These are phyloP conservation scores for Byasa hedistus DNA, from an alignment of 2,888 invertebrate species.

Conservation along the genomic window DNA sequence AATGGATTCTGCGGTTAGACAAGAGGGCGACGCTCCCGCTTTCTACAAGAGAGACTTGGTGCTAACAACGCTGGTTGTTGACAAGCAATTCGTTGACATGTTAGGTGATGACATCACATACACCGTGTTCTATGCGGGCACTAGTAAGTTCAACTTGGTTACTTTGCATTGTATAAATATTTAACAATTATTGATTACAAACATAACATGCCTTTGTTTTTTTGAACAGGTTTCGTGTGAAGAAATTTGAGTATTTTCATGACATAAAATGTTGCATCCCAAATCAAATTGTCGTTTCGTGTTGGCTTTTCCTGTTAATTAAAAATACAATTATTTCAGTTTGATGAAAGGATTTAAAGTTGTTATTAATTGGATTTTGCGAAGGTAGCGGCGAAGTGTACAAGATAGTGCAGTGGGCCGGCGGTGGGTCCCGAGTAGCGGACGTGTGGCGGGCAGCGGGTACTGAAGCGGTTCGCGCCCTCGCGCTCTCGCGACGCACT, in stretches of 20 bases:
- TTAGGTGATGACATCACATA: constrained; percentile 76
- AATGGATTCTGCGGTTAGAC: constrained; percentile 85
- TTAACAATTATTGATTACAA: background rate
- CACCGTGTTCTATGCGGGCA: constrained; percentile 81
- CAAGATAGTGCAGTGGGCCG: constrained; percentile 83
- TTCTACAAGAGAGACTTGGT: constrained; percentile 82
- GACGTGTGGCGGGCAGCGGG: constrained; percentile 81
- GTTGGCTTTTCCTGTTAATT: background rate
- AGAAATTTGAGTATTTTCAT: no score
- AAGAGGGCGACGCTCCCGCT: constrained; percentile 81
- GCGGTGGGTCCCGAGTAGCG: constrained; percentile 76
- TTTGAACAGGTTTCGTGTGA: no score
- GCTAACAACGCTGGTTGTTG: constrained; percentile 82
- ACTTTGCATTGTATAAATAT: background rate
- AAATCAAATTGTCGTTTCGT: no score
- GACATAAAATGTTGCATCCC: no score
- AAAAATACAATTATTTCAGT: background rate
- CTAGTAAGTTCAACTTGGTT: constrained; percentile 66
- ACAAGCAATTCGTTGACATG: constrained; percentile 79
- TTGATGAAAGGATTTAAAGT: constrained; percentile 12
- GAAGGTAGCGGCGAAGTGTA: constrained; percentile 81
- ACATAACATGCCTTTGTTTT: no score
- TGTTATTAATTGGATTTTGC: constrained; percentile 20
- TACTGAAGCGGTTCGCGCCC: constrained; percentile 78
- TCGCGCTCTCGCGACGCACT: constrained; percentile 77